Evolutionary conservation across 2,113 vertebrate species (phyloP).

Genomic region (Bubo blakistoni): DNA sequence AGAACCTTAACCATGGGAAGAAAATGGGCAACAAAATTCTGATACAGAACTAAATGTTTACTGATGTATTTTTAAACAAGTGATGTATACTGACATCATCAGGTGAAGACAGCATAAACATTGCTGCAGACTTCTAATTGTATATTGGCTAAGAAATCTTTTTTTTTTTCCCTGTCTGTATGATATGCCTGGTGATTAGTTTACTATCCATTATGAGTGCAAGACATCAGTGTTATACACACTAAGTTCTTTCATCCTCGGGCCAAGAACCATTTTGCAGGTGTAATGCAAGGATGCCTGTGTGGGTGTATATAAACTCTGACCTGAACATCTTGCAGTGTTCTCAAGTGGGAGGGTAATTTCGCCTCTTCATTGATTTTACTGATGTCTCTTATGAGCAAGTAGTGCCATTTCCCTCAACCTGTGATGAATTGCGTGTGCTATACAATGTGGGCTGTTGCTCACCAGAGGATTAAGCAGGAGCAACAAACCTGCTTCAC

Average conservation of each 20-base stretch:
- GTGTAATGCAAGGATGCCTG: neutral
- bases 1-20: neutral
- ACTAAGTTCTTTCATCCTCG: conserved; percentile 9
- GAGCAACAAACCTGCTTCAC: conserved; percentile 34
- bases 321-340: conserved; percentile 50
- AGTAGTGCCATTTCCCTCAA: conserved; percentile 21
- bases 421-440: conserved; percentile 5
- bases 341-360: conserved; percentile 29
- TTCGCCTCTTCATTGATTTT: conserved; percentile 40
- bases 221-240: neutral
- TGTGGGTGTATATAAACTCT: conserved; percentile 25
- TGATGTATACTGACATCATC: neutral
- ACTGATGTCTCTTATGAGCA: conserved; percentile 43
- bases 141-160: neutral
- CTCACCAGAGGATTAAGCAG: conserved; percentile 50
- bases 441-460: conserved; percentile 27
- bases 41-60: neutral
- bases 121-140: neutral
- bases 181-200: conserved; percentile 6
- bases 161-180: neutral
- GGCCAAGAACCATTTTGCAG: conserved; percentile 34
- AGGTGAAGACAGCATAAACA: neutral
- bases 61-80: conserved; percentile 19
- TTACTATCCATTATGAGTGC: conserved; percentile 1
- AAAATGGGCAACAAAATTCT: neutral